Conservation (phyloP, 1,140 invertebrate genomes). For the Acromyrmex heyeri region DNA sequence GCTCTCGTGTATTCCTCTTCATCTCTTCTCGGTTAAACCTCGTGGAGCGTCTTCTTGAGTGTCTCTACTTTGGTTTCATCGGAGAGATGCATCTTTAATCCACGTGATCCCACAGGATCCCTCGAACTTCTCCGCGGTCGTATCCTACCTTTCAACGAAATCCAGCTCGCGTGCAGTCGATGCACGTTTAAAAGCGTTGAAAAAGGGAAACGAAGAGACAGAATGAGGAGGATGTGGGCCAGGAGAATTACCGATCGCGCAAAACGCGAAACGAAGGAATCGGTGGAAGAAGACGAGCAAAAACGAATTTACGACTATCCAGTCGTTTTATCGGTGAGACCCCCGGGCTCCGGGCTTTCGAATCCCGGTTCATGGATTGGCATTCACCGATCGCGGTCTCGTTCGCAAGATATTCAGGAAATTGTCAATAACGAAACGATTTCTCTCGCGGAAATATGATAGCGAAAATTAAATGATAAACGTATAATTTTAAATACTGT, state of each 20-base stretch:
- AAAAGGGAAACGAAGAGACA: slow-evolving; percentile 3
- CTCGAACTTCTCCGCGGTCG: neutral
- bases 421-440: slow-evolving; percentile 30
- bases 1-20: slow-evolving; percentile 9
- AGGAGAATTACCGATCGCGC: slow-evolving; percentile 68
- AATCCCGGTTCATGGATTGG: neutral
- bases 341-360: no score
- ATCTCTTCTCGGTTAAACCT: neutral
- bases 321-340: slow-evolving; percentile 64
- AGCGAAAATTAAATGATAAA: slow-evolving; percentile 1
- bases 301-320: slow-evolving; percentile 75
- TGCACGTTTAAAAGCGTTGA: slow-evolving; percentile 67
- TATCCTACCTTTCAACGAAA: slow-evolving; percentile 51
- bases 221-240: neutral
- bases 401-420: slow-evolving; percentile 35
- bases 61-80: slow-evolving; percentile 67
- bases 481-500: neutral
- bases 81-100: slow-evolving; percentile 18
- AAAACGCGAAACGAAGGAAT: slow-evolving; percentile 61
- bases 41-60: slow-evolving; percentile 37
- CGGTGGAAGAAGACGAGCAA: slow-evolving; percentile 63
- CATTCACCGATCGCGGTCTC: neutral
- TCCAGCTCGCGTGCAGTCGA: slow-evolving; percentile 68
- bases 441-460: slow-evolving; percentile 3
- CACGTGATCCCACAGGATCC: slow-evolving; percentile 5